These are phyloP conservation scores for Heteromyza rotundicornis DNA, from an alignment of 2,888 invertebrate species.

Conservation along the genomic window DNA sequence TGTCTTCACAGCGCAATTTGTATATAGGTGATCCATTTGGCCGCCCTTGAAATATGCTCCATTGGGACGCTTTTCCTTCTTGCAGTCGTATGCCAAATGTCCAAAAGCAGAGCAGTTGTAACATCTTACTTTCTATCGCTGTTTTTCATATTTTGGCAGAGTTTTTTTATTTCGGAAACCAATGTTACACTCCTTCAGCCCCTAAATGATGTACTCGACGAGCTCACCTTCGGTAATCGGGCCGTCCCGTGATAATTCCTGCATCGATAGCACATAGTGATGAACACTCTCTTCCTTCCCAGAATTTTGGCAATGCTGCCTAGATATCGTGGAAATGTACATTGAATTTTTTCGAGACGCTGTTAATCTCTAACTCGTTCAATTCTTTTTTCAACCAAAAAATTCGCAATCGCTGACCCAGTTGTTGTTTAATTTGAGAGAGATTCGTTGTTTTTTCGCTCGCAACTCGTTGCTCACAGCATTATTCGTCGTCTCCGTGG, in stretches of 20 bases:
- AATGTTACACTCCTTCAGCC: not conserved
- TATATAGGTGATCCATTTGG: constrained; percentile 7
- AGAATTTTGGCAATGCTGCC: no score
- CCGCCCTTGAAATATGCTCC: constrained; percentile 17
- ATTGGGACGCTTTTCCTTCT: constrained; percentile 13
- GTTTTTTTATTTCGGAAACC: constrained; percentile 6
- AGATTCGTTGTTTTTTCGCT: no score
- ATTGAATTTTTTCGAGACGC: no score
- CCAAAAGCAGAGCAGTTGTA: constrained; percentile 20
- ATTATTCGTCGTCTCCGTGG: no score
- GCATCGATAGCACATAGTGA: constrained; percentile 19
- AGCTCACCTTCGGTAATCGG: constrained; percentile 14
- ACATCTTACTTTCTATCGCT: not conserved
- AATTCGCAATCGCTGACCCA: no score
- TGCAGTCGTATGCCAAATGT: constrained; percentile 10
- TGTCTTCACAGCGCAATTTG: constrained; percentile 2
- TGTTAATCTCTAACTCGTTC: no score
- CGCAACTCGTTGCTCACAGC: no score
- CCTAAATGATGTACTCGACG: constrained; percentile 13
- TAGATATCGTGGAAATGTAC: no score
- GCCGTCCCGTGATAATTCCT: constrained; percentile 18
- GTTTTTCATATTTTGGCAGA: constrained; percentile 9
- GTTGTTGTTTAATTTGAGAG: no score
- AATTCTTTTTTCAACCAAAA: no score
- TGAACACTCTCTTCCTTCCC: not conserved